A percentile compares a stretch with the other conserved stretches of the same genome.
Evolutionary conservation across 1,140 invertebrate genomes (phyloP).

Genomic region (Drosophila orena): DNA sequence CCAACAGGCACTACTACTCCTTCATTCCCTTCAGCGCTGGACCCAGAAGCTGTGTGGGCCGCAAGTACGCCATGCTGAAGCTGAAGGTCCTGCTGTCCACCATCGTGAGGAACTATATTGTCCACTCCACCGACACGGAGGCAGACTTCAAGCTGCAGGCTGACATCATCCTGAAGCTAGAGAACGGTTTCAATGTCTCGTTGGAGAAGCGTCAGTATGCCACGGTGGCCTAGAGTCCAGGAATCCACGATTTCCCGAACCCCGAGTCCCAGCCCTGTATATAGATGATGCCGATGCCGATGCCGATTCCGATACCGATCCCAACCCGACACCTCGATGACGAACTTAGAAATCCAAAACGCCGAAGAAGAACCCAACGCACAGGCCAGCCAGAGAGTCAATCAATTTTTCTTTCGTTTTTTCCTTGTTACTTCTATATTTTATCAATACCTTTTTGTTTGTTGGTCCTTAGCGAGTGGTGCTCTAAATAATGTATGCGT

Average conservation of each 20-base stretch:
- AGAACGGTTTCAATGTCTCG: slow-evolving; percentile 84
- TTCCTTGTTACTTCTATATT: slow-evolving; percentile 5
- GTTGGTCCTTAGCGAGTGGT: slow-evolving; percentile 64
- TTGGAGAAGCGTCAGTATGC: slow-evolving; percentile 71
- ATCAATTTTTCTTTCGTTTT: slow-evolving; percentile 21
- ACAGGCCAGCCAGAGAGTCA: slow-evolving; percentile 68
- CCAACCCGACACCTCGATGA: neutral
- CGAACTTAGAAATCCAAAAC: neutral
- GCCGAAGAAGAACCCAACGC: slow-evolving; percentile 19
- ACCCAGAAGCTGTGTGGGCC: slow-evolving; percentile 92
- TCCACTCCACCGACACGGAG: slow-evolving; percentile 88
- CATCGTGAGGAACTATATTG: slow-evolving; percentile 92
- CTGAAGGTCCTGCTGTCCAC: slow-evolving; percentile 94
- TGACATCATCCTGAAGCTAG: slow-evolving; percentile 93
- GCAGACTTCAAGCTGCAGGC: slow-evolving; percentile 91
- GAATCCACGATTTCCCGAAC: neutral
- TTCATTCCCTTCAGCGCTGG: slow-evolving; percentile 96
- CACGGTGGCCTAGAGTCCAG: slow-evolving; percentile 39
- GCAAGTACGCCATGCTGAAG: slow-evolving; percentile 94
- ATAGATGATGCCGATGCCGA: slow-evolving; percentile 15
- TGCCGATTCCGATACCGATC: neutral
- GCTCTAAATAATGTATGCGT: slow-evolving; percentile 39
- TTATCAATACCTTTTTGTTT: slow-evolving; percentile 25
- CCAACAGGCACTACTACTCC: slow-evolving; percentile 92
- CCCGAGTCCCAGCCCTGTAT: slow-evolving; percentile 11